Conservation (phyloP, 2,888 invertebrate genomes). For the Nephrotoma flavescens region DNA sequence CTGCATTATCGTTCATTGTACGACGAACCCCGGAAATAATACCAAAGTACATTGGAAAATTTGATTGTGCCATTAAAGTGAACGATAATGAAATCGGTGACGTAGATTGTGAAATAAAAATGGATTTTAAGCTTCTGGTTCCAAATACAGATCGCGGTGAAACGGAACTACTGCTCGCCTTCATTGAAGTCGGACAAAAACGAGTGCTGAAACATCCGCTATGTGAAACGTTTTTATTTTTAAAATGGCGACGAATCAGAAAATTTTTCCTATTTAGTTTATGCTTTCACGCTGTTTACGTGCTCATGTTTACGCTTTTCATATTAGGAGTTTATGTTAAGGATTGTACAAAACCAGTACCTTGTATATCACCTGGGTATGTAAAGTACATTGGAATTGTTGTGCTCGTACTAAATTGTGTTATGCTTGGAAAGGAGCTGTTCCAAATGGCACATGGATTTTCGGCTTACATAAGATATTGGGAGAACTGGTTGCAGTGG, state of each 20-base stretch:
- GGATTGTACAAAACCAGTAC: slow-evolving; percentile 18
- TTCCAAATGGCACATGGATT: slow-evolving; percentile 51
- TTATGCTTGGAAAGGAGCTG: slow-evolving; percentile 56
- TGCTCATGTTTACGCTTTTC: slow-evolving; percentile 56
- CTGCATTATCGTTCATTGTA: slow-evolving; percentile 66
- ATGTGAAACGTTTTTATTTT: slow-evolving; percentile 67
- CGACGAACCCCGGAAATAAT: slow-evolving; percentile 72
- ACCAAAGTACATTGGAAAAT: slow-evolving; percentile 50
- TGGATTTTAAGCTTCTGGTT: slow-evolving; percentile 47
- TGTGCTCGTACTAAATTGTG: slow-evolving; percentile 45
- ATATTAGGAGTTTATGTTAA: slow-evolving; percentile 41
- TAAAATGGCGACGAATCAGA: slow-evolving; percentile 71
- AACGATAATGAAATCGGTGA: slow-evolving; percentile 77
- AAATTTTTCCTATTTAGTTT: slow-evolving; percentile 69
- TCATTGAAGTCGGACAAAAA: slow-evolving; percentile 66
- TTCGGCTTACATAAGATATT: slow-evolving; percentile 55
- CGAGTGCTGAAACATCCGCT: slow-evolving; percentile 69
- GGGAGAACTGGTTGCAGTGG: slow-evolving; percentile 79
- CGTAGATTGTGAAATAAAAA: slow-evolving; percentile 66
- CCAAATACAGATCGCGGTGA: slow-evolving; percentile 48
- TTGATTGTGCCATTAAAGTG: slow-evolving; percentile 60
- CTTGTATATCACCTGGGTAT: slow-evolving; percentile 22
- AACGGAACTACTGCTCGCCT: slow-evolving; percentile 51
- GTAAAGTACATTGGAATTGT: slow-evolving; percentile 37
- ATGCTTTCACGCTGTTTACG: slow-evolving; percentile 61